Percentiles rank a stretch among this genome's conserved stretches.
phyloP scores from a whole-genome alignment of 2,888 invertebrate genomes.

The Caenorhabditis uteleia region DNA sequence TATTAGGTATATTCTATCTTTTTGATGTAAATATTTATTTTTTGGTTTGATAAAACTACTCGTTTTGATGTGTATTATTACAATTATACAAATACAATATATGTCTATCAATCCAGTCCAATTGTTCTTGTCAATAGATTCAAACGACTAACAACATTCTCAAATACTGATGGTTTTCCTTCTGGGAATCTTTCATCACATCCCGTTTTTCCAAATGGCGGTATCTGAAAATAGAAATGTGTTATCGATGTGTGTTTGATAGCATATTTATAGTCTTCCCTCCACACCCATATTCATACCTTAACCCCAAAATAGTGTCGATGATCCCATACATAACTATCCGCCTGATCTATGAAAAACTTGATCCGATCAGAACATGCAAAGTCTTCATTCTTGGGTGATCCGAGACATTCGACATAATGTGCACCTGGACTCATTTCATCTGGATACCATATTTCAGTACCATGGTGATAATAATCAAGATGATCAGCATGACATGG shows the following conservation, averaged over 20 bases:
- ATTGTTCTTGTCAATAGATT: conserved; percentile 47
- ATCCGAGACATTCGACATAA: conserved; percentile 58
- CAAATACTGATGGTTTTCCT: conserved; percentile 45
- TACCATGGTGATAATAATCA: conserved; percentile 61
- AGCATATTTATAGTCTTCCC: no score
- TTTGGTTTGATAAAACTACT: conserved; percentile 2
- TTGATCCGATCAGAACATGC: conserved; percentile 57
- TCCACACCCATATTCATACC: conserved; percentile 20
- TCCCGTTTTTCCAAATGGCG: conserved; percentile 57
- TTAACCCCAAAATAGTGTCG: conserved; percentile 62
- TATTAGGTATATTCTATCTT: not conserved
- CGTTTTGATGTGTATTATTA: conserved; percentile 4
- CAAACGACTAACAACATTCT: conserved; percentile 39
- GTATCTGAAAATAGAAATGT: conserved; percentile 38
- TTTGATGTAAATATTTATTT: conserved; percentile 26
- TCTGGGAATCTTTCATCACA: conserved; percentile 45
- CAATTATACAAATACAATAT: not conserved
- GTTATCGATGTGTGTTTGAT: no score
- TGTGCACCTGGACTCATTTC: conserved; percentile 49
- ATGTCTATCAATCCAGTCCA: conserved; percentile 30
- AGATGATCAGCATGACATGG: conserved; percentile 39
- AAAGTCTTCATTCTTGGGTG: conserved; percentile 62
- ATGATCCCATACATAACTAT: conserved; percentile 60
- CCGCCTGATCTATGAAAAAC: conserved; percentile 51
- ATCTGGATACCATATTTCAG: conserved; percentile 60